Conservation (phyloP, 2,888 invertebrate species). For the Nasonia oneida region DNA sequence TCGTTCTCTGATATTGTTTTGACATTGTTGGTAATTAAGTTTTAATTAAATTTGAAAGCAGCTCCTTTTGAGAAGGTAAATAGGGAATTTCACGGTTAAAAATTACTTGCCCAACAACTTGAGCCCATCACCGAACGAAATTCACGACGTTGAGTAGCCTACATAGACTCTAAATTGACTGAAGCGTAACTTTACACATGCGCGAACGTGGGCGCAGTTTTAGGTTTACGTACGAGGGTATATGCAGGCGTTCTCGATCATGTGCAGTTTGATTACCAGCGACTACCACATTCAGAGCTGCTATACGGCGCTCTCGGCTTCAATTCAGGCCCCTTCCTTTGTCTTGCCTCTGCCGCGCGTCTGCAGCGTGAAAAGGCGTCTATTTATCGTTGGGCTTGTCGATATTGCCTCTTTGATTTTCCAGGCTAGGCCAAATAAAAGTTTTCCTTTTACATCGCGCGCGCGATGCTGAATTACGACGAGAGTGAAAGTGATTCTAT, state of each 20-base stretch:
- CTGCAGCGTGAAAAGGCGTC: not conserved
- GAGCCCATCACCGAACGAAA: not conserved
- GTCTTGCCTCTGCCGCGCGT: not conserved
- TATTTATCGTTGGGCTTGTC: slow-evolving; percentile 32
- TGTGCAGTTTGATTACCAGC: not conserved
- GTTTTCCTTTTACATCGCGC: not conserved
- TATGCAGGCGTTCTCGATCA: not conserved
- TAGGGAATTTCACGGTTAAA: too few relatives aligned
- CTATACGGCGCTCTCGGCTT: not conserved
- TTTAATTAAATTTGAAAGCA: not conserved
- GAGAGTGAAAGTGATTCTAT: not conserved
- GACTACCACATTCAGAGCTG: not conserved
- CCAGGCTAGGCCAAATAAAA: slow-evolving; percentile 7
- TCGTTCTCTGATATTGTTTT: not conserved
- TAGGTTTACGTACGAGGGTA: not conserved
- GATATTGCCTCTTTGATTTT: slow-evolving; percentile 37
- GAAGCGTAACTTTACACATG: not conserved
- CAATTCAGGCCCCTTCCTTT: not conserved
- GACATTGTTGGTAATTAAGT: not conserved
- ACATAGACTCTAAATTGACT: not conserved
- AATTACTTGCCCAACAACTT: too few relatives aligned
- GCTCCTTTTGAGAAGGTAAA: not conserved
- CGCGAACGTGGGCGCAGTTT: not conserved
- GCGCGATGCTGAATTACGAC: not conserved
- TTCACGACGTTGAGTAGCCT: not conserved